Evolutionary conservation across 2,113 vertebrate species (phyloP), one percentile per base, ranked within the genome.

Genomic region (Pteropus alecto): DNA sequence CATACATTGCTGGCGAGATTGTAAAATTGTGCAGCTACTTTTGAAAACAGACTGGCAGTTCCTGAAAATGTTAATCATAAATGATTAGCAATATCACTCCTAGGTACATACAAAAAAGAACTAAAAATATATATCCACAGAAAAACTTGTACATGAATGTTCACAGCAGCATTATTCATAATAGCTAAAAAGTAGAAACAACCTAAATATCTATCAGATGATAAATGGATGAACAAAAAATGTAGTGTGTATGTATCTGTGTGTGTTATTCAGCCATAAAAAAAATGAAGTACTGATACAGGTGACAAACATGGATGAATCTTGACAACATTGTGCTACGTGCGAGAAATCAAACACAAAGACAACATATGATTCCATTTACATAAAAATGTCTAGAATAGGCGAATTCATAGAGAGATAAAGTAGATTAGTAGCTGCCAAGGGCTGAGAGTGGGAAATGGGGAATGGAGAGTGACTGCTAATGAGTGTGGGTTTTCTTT

Each of bases 311-410:
- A 43, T 18, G 46, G 35, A 18, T 67, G 28, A 38, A 65, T 26
- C 71, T 60, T 90, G 56, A 79, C 93, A 85, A 94, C n/a, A 54
- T 79, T 68, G 90, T 54, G 48, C 60, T 82, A 95, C 94, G 10
- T 71, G 38, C 46, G 68, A 82, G 61, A 48, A 88, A 28, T 8
- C 46, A 93, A 71, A 65, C 16, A 82, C n/a, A 82, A 79, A 63
- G 41, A 33, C 68, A 96, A 51, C 35, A 60, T 83, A 67, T 63
- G 43, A 86, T 58, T 93, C 67, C 56, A 65, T 58, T 89, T n/a
- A 77, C 38, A 51, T 26, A 82, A 92, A 95, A 95, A 91, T 68
- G 54, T 67, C 87, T 35, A 77, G 82, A 76, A 61, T 18, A 93
- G 89, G 33, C 48, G 89, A 90, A 67, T 86, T 71, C 54, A 71